Percentiles rank a stretch among this genome's conserved stretches.
phyloP scores from a whole-genome alignment of 2,797 vertebrate genomes.

The Cryptoprocta ferox region DNA sequence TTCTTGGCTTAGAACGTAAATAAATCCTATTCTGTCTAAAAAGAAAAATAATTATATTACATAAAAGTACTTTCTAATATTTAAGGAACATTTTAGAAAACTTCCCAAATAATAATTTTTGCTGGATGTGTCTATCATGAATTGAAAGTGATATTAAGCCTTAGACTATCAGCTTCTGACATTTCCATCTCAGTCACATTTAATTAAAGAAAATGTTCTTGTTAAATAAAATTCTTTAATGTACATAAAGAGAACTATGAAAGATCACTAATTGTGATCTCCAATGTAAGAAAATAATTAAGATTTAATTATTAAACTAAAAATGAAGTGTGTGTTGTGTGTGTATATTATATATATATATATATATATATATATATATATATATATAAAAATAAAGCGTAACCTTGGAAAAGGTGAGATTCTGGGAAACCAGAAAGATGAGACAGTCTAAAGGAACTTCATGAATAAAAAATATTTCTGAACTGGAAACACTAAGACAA shows the following conservation, averaged over 20 bases:
- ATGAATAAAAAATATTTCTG: not conserved
- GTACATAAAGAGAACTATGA: not conserved
- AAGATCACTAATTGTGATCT: not conserved
- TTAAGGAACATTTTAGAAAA: not conserved
- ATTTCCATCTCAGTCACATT: not conserved
- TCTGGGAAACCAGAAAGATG: not conserved
- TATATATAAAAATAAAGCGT: not conserved
- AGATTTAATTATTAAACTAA: slow-evolving; percentile 24
- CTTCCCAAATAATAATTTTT: slow-evolving; percentile 19
- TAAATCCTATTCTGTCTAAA: not conserved
- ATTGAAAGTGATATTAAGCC: not conserved
- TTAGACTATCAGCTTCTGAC: not conserved
- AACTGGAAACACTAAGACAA: not conserved
- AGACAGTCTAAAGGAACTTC: not conserved
- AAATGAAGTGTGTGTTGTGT: not conserved
- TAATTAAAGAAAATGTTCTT: slow-evolving; percentile 56
- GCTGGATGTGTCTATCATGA: not conserved
- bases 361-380: not conserved
- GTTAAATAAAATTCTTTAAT: slow-evolving; percentile 24
- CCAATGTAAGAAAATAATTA: slow-evolving; percentile 14
- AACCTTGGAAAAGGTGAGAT: not conserved
- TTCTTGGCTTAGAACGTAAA: slow-evolving; percentile 33
- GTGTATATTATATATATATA: not conserved
- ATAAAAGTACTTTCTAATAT: not conserved
- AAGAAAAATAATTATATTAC: not conserved